These are phyloP conservation scores for Himalopsyche phryganea DNA, from an alignment of 1,140 invertebrate genomes.

Conservation along the genomic window DNA sequence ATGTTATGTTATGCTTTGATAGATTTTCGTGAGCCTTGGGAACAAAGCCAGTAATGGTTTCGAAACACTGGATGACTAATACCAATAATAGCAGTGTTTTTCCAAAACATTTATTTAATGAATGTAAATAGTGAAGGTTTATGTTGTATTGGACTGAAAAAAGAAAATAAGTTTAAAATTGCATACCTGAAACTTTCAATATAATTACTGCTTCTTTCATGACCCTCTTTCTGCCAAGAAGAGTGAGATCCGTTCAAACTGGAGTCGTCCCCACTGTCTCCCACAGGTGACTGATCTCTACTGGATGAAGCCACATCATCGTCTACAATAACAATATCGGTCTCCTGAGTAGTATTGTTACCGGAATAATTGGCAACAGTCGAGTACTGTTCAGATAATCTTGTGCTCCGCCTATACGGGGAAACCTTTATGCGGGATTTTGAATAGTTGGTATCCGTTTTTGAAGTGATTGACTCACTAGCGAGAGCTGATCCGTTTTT, in stretches of 20 bases:
- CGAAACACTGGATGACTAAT: too few species aligned
- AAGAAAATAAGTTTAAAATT: not conserved
- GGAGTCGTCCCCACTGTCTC: constrained; percentile 1
- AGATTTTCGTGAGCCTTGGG: too few species aligned
- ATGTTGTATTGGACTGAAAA: too few species aligned
- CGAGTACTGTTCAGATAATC: constrained; percentile 41
- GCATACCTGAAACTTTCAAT: constrained; percentile 15
- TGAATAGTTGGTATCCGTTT: constrained; percentile 48
- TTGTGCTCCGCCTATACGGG: constrained; percentile 43
- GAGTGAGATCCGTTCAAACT: too few species aligned
- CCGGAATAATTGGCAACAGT: constrained; percentile 47
- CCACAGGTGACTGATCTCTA: constrained; percentile 9
- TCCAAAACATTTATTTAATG: too few species aligned
- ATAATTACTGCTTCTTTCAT: constrained; percentile 1
- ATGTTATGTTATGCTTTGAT: too few species aligned
- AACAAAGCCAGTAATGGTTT: too few species aligned
- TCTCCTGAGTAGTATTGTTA: constrained; percentile 31
- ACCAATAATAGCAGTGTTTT: too few species aligned
- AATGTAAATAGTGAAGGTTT: too few species aligned
- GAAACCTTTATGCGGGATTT: constrained; percentile 49
- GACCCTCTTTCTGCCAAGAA: not conserved
- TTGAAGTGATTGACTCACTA: constrained; percentile 30
- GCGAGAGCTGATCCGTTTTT: constrained; percentile 17
- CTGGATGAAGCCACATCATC: constrained; percentile 28
- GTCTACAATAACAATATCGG: constrained; percentile 12